phyloP scores from a whole-genome alignment of 1,140 invertebrate genomes.

The Drosophila jambulina region DNA sequence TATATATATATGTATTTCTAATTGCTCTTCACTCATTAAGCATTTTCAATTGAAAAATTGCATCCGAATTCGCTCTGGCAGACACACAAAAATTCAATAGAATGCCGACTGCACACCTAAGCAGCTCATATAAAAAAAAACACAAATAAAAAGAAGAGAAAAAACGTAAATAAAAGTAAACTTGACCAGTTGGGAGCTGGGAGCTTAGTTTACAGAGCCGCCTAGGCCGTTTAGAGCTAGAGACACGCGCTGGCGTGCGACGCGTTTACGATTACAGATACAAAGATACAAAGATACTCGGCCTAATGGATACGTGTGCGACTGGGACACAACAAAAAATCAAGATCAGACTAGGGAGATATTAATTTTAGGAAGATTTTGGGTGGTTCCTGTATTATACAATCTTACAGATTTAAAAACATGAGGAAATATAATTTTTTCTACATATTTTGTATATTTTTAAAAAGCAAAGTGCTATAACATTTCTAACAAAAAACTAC shows the following conservation, averaged over 20 bases:
- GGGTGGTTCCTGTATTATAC: accelerated
- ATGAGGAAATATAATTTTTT: too few relatives aligned
- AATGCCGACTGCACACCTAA: constrained; percentile 38
- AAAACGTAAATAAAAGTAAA: constrained; percentile 47
- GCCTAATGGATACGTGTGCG: constrained; percentile 46
- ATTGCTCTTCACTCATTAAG: constrained; percentile 58
- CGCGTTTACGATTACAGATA: constrained; percentile 53
- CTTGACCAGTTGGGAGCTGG: constrained; percentile 45
- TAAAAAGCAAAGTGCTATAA: too few relatives aligned
- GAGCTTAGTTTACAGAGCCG: constrained; percentile 23
- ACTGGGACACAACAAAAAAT: not conserved
- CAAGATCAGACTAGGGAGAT: not conserved
- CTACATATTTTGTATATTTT: too few relatives aligned
- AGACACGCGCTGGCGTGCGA: constrained; percentile 65
- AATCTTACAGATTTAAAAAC: too few relatives aligned
- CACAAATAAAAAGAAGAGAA: not conserved
- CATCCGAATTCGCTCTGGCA: constrained; percentile 54
- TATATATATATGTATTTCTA: constrained; percentile 31
- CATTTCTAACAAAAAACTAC: not conserved
- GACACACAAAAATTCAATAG: constrained; percentile 32
- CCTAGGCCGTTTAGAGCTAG: constrained; percentile 41
- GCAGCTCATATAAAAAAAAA: constrained; percentile 20
- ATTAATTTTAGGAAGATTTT: not conserved
- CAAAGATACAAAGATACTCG: constrained; percentile 50
- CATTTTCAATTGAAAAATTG: constrained; percentile 72